phyloP scores from a whole-genome alignment of 2,113 vertebrate genomes.

The Myrmecobius fasciatus region DNA sequence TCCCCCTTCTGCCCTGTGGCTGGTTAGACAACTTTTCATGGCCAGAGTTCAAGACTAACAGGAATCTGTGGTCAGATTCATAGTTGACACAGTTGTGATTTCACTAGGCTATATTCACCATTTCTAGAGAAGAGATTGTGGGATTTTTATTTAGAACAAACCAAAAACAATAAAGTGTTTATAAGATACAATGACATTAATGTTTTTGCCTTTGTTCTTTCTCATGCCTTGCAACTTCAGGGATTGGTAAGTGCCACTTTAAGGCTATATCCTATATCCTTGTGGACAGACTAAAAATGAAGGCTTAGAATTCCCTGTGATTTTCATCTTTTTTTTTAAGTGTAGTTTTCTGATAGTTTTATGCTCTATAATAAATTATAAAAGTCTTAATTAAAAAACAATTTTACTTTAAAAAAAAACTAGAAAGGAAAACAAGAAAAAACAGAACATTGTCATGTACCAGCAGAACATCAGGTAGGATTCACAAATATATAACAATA shows the following conservation, averaged over 20 bases:
- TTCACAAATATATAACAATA: too few relatives aligned
- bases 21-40: constrained; percentile 22
- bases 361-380: constrained; percentile 12
- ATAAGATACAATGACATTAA: constrained; percentile 54
- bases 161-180: constrained; percentile 12
- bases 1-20: background rate
- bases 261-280: constrained; percentile 39
- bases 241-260: constrained; percentile 85
- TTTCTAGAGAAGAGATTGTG: background rate
- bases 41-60: constrained; percentile 28
- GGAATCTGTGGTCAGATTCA: background rate
- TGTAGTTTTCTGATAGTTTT: constrained; percentile 30
- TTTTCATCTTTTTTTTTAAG: background rate
- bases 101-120: background rate
- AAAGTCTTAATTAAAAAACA: constrained; percentile 8
- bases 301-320: background rate
- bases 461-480: too few relatives aligned
- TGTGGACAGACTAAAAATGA: constrained; percentile 17
- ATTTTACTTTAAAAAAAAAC: too few relatives aligned
- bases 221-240: constrained; percentile 80
- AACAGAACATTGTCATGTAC: too few relatives aligned
- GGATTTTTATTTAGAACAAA: constrained; percentile 14
- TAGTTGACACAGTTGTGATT: background rate
- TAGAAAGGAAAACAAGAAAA: too few relatives aligned
- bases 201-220: constrained; percentile 66